phyloP scores from a whole-genome alignment of 2,888 invertebrate genomes.

The Ceraclea dissimilis region DNA sequence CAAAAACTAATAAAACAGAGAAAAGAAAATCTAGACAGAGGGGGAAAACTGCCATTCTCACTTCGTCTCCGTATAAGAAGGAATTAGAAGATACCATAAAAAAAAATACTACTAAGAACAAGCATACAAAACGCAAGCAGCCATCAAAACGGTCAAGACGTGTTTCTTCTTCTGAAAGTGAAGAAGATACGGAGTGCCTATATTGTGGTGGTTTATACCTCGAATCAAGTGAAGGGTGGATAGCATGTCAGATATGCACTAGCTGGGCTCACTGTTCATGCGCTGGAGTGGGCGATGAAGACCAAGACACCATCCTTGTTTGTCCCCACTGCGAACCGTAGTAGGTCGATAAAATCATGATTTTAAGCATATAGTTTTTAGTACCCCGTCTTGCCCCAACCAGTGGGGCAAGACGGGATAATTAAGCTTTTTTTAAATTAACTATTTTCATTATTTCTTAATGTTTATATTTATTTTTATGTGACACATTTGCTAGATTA shows the following conservation, averaged over 20 bases:
- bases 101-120: constrained; percentile 22
- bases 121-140: constrained; percentile 9
- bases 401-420: constrained; percentile 25
- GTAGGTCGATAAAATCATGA: not conserved
- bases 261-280: constrained; percentile 26
- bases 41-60: constrained; percentile 28
- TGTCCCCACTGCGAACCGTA: constrained; percentile 24
- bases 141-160: too few relatives aligned
- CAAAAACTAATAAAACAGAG: constrained; percentile 19
- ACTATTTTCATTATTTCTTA: constrained; percentile 12
- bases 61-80: constrained; percentile 25
- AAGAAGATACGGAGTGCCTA: constrained; percentile 18
- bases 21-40: constrained; percentile 25
- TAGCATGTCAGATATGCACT: constrained; percentile 26
- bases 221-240: constrained; percentile 26
- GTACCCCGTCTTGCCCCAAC: constrained; percentile 15
- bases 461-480: too few relatives aligned
- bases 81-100: constrained; percentile 21
- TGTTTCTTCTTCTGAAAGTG: constrained; percentile 1
- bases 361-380: too few relatives aligned
- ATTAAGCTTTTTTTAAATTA: constrained; percentile 15
- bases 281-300: constrained; percentile 27
- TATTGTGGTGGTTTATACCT: constrained; percentile 23
- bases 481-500: constrained; percentile 23
- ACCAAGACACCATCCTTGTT: constrained; percentile 26